Base-by-base conservation (phyloP, 1,140 invertebrate genomes). In the Drosophila nigromelanica region DNA sequence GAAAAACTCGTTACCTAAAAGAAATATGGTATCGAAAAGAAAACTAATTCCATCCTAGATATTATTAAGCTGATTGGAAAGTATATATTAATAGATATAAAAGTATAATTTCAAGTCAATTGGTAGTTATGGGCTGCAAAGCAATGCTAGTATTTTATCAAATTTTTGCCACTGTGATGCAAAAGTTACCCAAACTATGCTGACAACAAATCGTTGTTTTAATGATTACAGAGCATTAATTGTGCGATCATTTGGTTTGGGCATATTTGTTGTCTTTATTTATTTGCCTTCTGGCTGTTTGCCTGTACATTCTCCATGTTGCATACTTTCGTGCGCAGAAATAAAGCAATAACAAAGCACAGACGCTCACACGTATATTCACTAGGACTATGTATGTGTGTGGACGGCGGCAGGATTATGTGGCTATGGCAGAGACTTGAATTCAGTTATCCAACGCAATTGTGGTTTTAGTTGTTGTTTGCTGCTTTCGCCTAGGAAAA, bases 301-400 rank as follows among this genome's bases (percentile, higher is more conserved):
- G 45, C 35, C 37, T 10, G 47, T 18, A 8, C 12, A n/a, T 43
- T 39, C 15, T 50, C 35, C 56, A 48, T 56, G 60, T 39, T 76
- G 68, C 61, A 76, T 67, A 58, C 70, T 76, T 73, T 74, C 7
- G 33, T 42, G 62, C 54, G 66, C 66, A 45, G 21, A 35, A 33
- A 50, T 10, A 59, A 27, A 45, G 43, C 35, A 56, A 39, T 37
- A 56, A 56, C 35, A 61, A 47, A 5, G 11, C 30, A 27, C n/a
- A 12, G 27, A 40, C 47, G 11, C 21, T 30, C 27, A 33, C 27
- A 14, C 35, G 24, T 4, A 27, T 0, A 3, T 5, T 27, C 24
- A 27, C 24, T 27, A 27, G 24, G 3, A 27, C 24, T n/a, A n/a
- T n/a, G n/a, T n/a, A n/a, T n/a, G n/a, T n/a, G n/a, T n/a, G n/a